Percentiles rank a stretch among this genome's conserved stretches.
These are phyloP conservation scores for Indri indri DNA, from an alignment of 2,113 vertebrate genomes.

Conservation along the genomic window DNA sequence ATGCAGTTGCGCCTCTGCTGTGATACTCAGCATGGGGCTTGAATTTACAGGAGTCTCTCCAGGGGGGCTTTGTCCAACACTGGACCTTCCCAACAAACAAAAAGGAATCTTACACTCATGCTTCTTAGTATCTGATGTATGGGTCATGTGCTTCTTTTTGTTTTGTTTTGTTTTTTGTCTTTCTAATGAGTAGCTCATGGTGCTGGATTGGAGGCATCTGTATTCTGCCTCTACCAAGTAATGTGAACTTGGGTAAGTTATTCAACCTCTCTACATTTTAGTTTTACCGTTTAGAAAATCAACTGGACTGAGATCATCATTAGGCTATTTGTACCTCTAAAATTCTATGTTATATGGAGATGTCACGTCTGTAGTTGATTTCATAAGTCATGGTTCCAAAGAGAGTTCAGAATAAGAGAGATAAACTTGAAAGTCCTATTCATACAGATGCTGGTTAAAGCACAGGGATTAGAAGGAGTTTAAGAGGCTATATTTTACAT, in stretches of 20 bases:
- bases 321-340: background rate
- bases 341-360: background rate
- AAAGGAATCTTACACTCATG: background rate
- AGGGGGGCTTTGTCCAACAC: background rate
- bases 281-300: background rate
- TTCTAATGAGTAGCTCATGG: rapidly evolving
- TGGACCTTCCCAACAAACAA: background rate
- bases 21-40: background rate
- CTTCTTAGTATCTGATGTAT: background rate
- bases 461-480: background rate
- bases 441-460: background rate
- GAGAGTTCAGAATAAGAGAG: background rate
- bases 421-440: background rate
- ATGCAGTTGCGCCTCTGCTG: background rate
- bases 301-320: background rate
- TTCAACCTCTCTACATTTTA: background rate
- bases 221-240: background rate
- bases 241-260: background rate
- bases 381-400: background rate
- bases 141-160: background rate
- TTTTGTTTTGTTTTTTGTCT: background rate
- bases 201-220: background rate
- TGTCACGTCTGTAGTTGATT: background rate
- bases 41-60: background rate
- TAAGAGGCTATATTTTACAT: background rate